Evolutionary conservation across 2,888 invertebrate genomes (phyloP).

Genomic region (Zootermopsis nevadensis): DNA sequence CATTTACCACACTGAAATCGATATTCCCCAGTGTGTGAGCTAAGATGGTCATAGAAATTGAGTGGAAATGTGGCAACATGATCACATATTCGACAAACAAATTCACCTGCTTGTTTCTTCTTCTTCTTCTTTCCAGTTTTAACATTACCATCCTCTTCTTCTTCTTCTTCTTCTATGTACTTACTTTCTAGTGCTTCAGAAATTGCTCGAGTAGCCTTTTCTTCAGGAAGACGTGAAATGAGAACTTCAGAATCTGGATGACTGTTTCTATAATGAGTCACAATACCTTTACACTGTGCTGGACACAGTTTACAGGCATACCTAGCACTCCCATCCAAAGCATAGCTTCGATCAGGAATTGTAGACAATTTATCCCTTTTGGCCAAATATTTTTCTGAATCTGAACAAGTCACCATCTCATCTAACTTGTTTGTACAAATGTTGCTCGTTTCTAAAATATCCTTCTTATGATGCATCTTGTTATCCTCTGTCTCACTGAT

Average conservation of each 20-base stretch:
- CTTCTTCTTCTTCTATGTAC: slow-evolving; percentile 61
- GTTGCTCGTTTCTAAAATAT: background rate
- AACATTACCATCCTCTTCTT: background rate
- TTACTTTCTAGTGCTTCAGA: slow-evolving; percentile 66
- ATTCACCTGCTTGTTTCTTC: slow-evolving; percentile 46
- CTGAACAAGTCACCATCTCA: background rate
- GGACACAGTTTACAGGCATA: slow-evolving; percentile 72
- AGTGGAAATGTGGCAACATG: slow-evolving; percentile 36
- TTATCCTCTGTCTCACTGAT: background rate
- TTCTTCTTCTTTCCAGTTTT: slow-evolving; percentile 39
- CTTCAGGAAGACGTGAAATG: slow-evolving; percentile 70
- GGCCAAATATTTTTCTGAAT: background rate
- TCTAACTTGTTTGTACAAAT: background rate
- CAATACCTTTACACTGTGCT: slow-evolving; percentile 71
- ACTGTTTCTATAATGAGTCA: slow-evolving; percentile 73
- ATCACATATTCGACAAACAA: slow-evolving; percentile 52
- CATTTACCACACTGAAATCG: slow-evolving; percentile 75
- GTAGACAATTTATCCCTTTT: background rate
- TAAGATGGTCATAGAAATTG: slow-evolving; percentile 77
- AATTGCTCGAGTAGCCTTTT: slow-evolving; percentile 68
- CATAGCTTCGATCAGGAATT: background rate
- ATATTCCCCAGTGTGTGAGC: slow-evolving; percentile 83
- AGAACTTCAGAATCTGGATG: slow-evolving; percentile 76
- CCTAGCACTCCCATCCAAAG: slow-evolving; percentile 55
- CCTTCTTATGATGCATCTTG: no score